A percentile compares a stretch with the other conserved stretches of the same genome.
Evolutionary conservation across 2,797 vertebrate genomes (phyloP).

Genomic region (Thaleichthys pacificus): DNA sequence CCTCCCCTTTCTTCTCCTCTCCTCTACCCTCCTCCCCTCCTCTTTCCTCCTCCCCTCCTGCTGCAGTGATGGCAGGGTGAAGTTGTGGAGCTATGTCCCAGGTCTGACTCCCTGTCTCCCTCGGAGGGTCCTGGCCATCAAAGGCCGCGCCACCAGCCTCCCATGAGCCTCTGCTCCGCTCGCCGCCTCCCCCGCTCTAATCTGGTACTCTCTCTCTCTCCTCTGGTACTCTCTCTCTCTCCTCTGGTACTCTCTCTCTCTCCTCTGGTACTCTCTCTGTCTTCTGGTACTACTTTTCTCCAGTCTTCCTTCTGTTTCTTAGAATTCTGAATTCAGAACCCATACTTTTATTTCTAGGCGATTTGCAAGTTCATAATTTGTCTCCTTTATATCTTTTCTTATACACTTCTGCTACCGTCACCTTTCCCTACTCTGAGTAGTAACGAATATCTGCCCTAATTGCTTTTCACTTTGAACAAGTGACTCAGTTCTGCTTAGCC

Average conservation of each 20-base stretch:
- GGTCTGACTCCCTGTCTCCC: slow-evolving; percentile 98
- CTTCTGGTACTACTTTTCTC: neutral
- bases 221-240: slow-evolving; percentile 26
- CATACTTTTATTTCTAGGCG: neutral
- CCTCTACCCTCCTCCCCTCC: slow-evolving; percentile 16
- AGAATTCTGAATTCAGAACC: neutral
- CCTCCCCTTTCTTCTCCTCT: slow-evolving; percentile 7
- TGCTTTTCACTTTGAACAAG: slow-evolving; percentile 8
- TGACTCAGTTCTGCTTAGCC: slow-evolving; percentile 27
- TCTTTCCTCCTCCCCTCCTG: slow-evolving; percentile 1
- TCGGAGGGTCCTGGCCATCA: slow-evolving; percentile 97
- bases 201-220: slow-evolving; percentile 58
- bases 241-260: neutral
- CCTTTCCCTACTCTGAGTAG: neutral
- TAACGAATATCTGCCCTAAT: slow-evolving; percentile 4
- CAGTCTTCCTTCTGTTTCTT: neutral
- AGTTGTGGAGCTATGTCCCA: slow-evolving; percentile 98
- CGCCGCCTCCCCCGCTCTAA: slow-evolving; percentile 60
- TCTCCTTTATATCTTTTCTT: too few species aligned
- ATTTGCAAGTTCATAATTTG: too few species aligned
- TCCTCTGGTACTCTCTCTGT: neutral
- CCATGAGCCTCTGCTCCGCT: slow-evolving; percentile 80
- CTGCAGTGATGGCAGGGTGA: slow-evolving; percentile 96
- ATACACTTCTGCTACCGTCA: neutral
- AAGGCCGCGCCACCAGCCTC: slow-evolving; percentile 96